phyloP scores from a whole-genome alignment of 2,797 vertebrate genomes.

The Hyperoplus immaculatus region DNA sequence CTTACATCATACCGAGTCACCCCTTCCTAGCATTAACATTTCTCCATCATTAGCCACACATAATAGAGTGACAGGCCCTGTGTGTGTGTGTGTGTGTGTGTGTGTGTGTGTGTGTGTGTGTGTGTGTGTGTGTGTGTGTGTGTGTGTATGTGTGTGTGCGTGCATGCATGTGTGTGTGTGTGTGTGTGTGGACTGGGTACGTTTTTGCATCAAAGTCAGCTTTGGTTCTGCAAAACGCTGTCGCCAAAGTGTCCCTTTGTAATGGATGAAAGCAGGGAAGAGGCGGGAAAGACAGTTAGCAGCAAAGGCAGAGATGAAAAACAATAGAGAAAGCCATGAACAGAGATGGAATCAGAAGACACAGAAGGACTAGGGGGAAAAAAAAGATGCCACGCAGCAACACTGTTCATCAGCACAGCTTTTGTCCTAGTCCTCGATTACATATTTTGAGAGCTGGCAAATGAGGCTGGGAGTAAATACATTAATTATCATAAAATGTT shows the following conservation, averaged over 20 bases:
- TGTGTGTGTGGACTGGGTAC: not conserved
- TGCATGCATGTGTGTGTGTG: not conserved
- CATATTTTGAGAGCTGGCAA: constrained; percentile 10
- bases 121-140: not conserved
- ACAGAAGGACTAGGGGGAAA: constrained; percentile 14
- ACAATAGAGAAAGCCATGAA: constrained; percentile 4
- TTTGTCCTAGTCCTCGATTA: not conserved
- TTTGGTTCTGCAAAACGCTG: constrained; percentile 37
- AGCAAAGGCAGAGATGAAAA: constrained; percentile 21
- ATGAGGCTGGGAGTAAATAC: not conserved
- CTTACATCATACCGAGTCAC: constrained; percentile 20
- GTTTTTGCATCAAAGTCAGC: constrained; percentile 40
- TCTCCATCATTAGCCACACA: constrained; percentile 48
- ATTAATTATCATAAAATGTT: not conserved
- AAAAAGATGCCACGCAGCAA: not conserved
- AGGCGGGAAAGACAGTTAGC: constrained; percentile 7
- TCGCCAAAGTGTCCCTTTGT: constrained; percentile 37
- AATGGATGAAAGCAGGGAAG: constrained; percentile 33
- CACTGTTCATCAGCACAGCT: constrained; percentile 20
- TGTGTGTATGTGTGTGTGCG: not conserved
- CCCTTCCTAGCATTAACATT: constrained; percentile 42
- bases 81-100: constrained; percentile 2
- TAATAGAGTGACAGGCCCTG: constrained; percentile 4
- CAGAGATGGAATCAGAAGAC: constrained; percentile 24
- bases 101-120: constrained; percentile 1